Evolutionary conservation across 2,888 invertebrate genomes (phyloP).

Genomic region (Drosophila recens): DNA sequence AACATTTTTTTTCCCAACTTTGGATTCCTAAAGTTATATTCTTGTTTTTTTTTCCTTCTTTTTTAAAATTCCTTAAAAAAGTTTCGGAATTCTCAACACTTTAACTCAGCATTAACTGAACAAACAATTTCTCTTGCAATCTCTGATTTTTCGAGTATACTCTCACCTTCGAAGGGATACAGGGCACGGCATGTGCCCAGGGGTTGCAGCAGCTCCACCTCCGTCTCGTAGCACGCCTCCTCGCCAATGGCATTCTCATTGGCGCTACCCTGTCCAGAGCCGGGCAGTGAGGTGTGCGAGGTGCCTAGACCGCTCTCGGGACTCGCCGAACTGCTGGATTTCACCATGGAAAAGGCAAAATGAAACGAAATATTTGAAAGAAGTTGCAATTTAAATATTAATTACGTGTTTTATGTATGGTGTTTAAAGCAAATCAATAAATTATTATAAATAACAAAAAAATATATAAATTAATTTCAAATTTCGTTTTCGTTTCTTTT

Average conservation of each 20-base stretch:
- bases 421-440: constrained; percentile 51
- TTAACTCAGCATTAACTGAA: too few relatives aligned
- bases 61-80: too few relatives aligned
- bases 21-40: too few relatives aligned
- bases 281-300: constrained; percentile 90
- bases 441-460: constrained; percentile 35
- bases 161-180: constrained; percentile 97
- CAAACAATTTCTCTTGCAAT: too few relatives aligned
- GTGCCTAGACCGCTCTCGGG: constrained; percentile 97
- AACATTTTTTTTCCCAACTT: too few relatives aligned
- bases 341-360: constrained; percentile 82
- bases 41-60: too few relatives aligned
- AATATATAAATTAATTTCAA: constrained; percentile 16
- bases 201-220: constrained; percentile 93
- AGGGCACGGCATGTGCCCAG: constrained; percentile 97
- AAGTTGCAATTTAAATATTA: constrained; percentile 72
- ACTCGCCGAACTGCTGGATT: constrained; percentile 91
- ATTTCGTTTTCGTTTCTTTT: constrained; percentile 34
- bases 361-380: constrained; percentile 82
- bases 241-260: constrained; percentile 87
- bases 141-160: constrained; percentile 31
- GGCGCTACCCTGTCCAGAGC: constrained; percentile 87
- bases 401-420: constrained; percentile 69
- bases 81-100: too few relatives aligned
- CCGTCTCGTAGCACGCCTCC: constrained; percentile 92